Percentiles rank a stretch among this genome's conserved stretches.
These are phyloP conservation scores for Habrosyne pyritoides DNA, from an alignment of 2,888 invertebrate genomes.

Conservation along the genomic window DNA sequence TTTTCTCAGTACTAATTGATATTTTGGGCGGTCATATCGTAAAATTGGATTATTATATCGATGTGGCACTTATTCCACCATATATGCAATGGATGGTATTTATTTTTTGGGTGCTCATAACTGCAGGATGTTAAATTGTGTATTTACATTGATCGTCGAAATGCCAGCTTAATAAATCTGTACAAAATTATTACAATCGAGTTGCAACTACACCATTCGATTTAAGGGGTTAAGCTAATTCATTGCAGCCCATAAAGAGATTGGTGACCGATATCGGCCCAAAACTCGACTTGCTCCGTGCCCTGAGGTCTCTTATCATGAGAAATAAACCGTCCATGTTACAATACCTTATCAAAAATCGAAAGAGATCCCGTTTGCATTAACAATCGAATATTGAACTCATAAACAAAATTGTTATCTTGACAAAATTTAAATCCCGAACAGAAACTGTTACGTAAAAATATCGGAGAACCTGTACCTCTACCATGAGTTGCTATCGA, in stretches of 20 bases:
- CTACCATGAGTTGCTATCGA: no score
- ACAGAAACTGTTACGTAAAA: slow-evolving; percentile 33
- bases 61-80: not conserved
- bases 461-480: slow-evolving; percentile 28
- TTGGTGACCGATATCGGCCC: not conserved
- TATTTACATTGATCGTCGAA: not conserved
- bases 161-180: not conserved
- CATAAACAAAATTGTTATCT: slow-evolving; percentile 39
- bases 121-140: not conserved
- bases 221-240: no score
- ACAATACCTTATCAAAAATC: slow-evolving; percentile 13
- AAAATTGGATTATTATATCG: not conserved
- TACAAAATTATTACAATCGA: not conserved
- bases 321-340: not conserved
- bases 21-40: slow-evolving; percentile 28
- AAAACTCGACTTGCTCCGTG: not conserved
- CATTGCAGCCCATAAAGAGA: not conserved
- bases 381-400: slow-evolving; percentile 22
- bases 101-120: not conserved
- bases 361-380: slow-evolving; percentile 15
- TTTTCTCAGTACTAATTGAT: slow-evolving; percentile 43
- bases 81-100: not conserved
- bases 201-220: not conserved
- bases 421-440: slow-evolving; percentile 30
- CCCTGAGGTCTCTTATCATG: not conserved